Percentiles rank a stretch among this genome's conserved stretches.
Evolutionary conservation across 2,888 invertebrate species (phyloP).

Genomic region (Polylopha cassiicola): DNA sequence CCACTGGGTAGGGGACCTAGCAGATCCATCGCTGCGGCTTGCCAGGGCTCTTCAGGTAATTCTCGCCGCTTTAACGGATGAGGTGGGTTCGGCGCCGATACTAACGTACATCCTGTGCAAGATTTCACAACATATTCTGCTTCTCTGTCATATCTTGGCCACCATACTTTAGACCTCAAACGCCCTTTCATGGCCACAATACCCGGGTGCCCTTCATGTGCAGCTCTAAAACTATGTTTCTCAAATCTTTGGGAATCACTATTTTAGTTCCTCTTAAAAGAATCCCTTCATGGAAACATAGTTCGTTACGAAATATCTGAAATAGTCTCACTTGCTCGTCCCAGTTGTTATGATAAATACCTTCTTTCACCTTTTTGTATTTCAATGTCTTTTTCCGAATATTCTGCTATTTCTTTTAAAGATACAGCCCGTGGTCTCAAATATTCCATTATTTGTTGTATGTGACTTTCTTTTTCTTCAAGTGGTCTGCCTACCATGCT

Average conservation of each 20-base stretch:
- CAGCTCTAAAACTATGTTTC: slow-evolving; percentile 6
- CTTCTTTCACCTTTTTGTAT: slow-evolving; percentile 2
- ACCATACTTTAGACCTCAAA: slow-evolving; percentile 8
- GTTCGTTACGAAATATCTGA: slow-evolving; percentile 14
- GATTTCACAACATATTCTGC: slow-evolving; percentile 3
- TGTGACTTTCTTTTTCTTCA: slow-evolving; percentile 2
- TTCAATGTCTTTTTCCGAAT: slow-evolving; percentile 5
- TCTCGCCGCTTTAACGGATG: neutral
- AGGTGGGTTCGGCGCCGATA: slow-evolving; percentile 1
- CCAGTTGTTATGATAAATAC: slow-evolving; percentile 13
- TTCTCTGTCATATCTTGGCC: slow-evolving; percentile 6
- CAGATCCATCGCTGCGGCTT: slow-evolving; percentile 15
- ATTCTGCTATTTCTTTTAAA: slow-evolving; percentile 7
- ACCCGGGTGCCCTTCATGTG: slow-evolving; percentile 16
- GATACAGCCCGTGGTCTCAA: slow-evolving; percentile 2
- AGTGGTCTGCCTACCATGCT: neutral
- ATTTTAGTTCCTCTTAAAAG: slow-evolving; percentile 15
- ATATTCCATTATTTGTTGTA: neutral
- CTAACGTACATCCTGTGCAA: slow-evolving; percentile 2
- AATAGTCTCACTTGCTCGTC: slow-evolving; percentile 10
- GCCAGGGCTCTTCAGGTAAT: slow-evolving; percentile 2
- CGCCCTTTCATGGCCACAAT: slow-evolving; percentile 2
- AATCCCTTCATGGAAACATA: slow-evolving; percentile 8
- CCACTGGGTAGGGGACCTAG: slow-evolving; percentile 19
- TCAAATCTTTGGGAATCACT: slow-evolving; percentile 10